Percentiles rank a stretch among this genome's conserved stretches.
Conservation (phyloP, 2,113 vertebrate genomes). For the Willisornis vidua region DNA sequence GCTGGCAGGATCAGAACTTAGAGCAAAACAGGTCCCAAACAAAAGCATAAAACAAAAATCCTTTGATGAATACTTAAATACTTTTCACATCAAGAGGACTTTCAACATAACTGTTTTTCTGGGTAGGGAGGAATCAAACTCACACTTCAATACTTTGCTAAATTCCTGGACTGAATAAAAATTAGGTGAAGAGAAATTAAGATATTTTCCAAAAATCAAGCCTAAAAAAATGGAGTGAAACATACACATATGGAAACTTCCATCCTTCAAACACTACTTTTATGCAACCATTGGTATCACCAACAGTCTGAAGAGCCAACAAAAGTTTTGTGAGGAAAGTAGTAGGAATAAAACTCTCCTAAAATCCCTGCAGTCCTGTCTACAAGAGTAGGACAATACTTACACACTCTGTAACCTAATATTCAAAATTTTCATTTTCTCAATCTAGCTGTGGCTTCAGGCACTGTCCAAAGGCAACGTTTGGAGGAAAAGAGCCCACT, state of each 20-base stretch:
- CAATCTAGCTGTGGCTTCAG: not conserved
- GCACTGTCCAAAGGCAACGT: not conserved
- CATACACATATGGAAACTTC: not conserved
- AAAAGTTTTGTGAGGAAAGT: not conserved
- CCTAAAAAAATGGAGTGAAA: not conserved
- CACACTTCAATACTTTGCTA: not conserved
- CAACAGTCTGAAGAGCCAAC: not conserved
- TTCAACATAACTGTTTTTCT: not conserved
- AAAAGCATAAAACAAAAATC: not conserved
- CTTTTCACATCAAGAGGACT: not conserved
- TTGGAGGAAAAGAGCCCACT: not conserved
- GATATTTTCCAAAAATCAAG: not conserved
- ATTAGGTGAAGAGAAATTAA: not conserved
- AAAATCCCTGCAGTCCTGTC: not conserved
- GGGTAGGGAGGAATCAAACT: not conserved
- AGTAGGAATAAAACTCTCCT: not conserved
- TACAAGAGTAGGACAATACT: not conserved
- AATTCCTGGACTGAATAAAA: not conserved
- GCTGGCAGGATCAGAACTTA: too few relatives aligned
- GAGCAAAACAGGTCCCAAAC: not conserved
- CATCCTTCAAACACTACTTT: not conserved
- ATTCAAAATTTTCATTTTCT: not conserved
- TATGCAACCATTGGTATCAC: accelerated
- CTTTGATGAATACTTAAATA: not conserved
- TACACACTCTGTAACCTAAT: not conserved